Base-by-base conservation (phyloP, 2,113 vertebrate species). In the Nerophis ophidion region DNA sequence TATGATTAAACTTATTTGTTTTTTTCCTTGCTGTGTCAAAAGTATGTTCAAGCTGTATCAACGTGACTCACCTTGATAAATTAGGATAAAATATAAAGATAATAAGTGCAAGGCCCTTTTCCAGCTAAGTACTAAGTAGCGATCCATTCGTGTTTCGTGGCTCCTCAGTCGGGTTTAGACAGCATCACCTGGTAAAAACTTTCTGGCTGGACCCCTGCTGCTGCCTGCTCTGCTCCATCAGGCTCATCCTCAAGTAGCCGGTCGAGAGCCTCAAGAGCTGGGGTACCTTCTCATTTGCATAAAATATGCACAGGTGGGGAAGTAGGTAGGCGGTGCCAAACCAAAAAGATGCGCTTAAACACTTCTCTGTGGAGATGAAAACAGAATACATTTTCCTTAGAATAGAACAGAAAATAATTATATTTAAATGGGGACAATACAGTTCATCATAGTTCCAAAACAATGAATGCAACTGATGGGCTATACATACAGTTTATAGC, bases 141-240 rank as follows among this genome's bases (percentile, higher is more conserved):
- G 85, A 86, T 91, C 90, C 90, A 91, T 91, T 80, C 81, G 86
- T 84, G 81, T 80, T 65, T 75, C 80, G 65, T 57, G 70, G 72
- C 75, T 76, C 75, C 77, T 71, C 72, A 70, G 58, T 72, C 66
- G 40, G 73, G 71, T 59, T 13, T 60, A 60, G 71, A 72, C 75
- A 74, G 84, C 84, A 82, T 84, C 81, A 86, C 84, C 83, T 70
- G 76, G 60, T 84, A 68, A 81, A 66, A 60, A 70, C 17, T 74
- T 74, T 76, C 63, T 71, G 66, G 74, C 74, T 79, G 69, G 70
- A 69, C 70, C 65, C 76, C 74, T 72, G 78, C 68, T 51, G 81
- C 74, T 75, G 63, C 76, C 61, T 42, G 71, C 73, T 55, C 63
- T 70, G 72, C 79, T 84, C 80, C 86, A 83, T 83, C 80, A 76